A percentile compares a stretch with the other conserved stretches of the same genome.
Evolutionary conservation across 2,888 invertebrate genomes (phyloP).

Genomic region (Stenoptilia bipunctidactyla): DNA sequence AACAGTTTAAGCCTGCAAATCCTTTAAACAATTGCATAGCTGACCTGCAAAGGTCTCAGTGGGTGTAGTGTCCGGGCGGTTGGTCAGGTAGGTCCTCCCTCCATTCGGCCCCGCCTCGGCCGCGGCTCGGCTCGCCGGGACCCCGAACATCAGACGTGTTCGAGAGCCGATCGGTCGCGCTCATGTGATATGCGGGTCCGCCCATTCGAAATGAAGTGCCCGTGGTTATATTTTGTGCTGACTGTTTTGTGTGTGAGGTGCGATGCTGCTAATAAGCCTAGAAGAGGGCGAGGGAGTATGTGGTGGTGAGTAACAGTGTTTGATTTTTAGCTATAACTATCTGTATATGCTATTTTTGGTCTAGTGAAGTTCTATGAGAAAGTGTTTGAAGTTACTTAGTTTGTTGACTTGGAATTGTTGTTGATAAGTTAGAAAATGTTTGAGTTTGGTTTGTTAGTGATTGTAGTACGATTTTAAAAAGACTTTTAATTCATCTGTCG

Average conservation of each 20-base stretch:
- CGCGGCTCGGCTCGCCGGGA: slow-evolving; percentile 18
- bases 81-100: slow-evolving; percentile 58
- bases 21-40: background rate
- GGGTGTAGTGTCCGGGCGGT: slow-evolving; percentile 18
- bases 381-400: too few relatives aligned
- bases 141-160: slow-evolving; percentile 40
- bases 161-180: slow-evolving; percentile 51
- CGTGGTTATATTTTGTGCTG: slow-evolving; percentile 66
- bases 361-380: too few relatives aligned
- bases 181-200: slow-evolving; percentile 36
- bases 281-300: slow-evolving; percentile 89
- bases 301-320: slow-evolving; percentile 84
- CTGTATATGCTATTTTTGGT: too few relatives aligned
- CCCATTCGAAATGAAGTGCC: slow-evolving; percentile 59
- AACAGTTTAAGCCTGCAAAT: background rate
- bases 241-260: slow-evolving; percentile 64
- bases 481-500: too few relatives aligned
- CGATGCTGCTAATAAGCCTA: slow-evolving; percentile 72
- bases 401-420: too few relatives aligned
- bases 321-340: slow-evolving; percentile 6
- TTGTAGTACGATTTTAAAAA: too few relatives aligned
- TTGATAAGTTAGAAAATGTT: too few relatives aligned
- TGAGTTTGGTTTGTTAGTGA: too few relatives aligned
- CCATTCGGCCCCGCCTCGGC: slow-evolving; percentile 52
- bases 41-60: slow-evolving; percentile 24